Conservation (phyloP, 2,113 vertebrate species). For the Catharus minimus region DNA sequence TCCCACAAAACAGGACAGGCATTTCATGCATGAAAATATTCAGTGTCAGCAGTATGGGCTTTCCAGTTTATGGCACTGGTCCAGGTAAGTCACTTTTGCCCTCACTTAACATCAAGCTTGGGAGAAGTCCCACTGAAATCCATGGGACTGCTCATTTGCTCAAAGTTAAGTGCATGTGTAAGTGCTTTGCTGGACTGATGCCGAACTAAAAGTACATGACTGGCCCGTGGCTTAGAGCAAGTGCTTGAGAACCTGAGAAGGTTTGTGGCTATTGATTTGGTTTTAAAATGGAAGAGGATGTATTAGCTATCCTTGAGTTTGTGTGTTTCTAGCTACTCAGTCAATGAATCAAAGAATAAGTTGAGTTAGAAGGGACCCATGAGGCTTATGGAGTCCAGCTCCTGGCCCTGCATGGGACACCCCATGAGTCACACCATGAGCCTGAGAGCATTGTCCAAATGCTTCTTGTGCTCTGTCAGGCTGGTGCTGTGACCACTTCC, state of each 20-base stretch:
- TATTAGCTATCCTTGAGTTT: neutral
- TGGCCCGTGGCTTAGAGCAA: fast-evolving
- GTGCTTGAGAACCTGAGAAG: neutral
- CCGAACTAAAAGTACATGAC: neutral
- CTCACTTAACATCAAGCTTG: neutral
- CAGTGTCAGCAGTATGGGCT: neutral
- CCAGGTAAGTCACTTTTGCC: conserved; percentile 17
- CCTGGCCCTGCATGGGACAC: neutral
- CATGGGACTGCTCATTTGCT: neutral
- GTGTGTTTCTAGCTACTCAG: neutral
- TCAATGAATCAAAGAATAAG: fast-evolving
- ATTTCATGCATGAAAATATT: neutral
- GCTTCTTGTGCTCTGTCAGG: neutral
- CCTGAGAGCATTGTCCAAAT: neutral
- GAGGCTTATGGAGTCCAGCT: fast-evolving
- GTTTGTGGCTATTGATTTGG: neutral
- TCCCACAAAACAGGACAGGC: neutral
- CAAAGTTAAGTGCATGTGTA: neutral
- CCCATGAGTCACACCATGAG: neutral
- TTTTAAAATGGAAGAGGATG: neutral
- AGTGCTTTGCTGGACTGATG: conserved; percentile 29
- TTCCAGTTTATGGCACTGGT: neutral
- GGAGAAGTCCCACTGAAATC: conserved; percentile 15
- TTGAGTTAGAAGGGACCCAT: neutral
- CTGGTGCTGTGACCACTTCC: neutral